Base-by-base conservation (phyloP, 2,797 vertebrate species). In the Fundulus diaphanus region DNA sequence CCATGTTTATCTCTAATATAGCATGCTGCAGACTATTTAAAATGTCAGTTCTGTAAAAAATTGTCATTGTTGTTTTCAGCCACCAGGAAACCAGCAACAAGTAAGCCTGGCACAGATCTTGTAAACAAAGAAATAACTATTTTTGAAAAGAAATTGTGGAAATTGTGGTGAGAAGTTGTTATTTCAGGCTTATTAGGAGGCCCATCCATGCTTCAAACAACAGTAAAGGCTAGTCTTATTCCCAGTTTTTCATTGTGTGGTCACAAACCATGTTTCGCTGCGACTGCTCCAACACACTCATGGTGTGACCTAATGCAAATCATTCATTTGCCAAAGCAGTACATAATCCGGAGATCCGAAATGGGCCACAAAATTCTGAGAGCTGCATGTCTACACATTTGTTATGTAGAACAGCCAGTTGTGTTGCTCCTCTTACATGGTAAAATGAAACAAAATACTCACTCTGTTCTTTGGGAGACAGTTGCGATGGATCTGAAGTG, bases 401-500 rank as follows among this genome's bases (percentile, higher is more conserved):
- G 52, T 74, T 79, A 59, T 69, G 57, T 74, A 70, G 54, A 22
- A 33, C 24, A 31, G 33, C 20, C 52, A 63, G 24, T 71, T 72
- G 40, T 74, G 83, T 79, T 22, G 2, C 52, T 72, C 51, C 63
- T 85, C 88, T 89, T 67, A 61, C 35, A 68, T 80, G 72, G 65
- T 87, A 77, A 82, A 79, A 44, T 40, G 68, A 85, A 83, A 78
- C 77, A 72, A 18, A 74, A 33, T 82, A 81, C 77, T 71, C 24
- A 70, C 81, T 59, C 33, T 75, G 77, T 73, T 87, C 52, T 86
- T 70, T 82, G 74, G 77, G 78, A 86, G 83, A 82, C 78, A 61
- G 70, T 82, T 72, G 77, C 68, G 74, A 90, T 88, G 85, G 82
- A 94, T 94, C 75, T 27, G 66, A 92, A 89, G 89, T 92, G 90